A percentile compares a stretch with the other conserved stretches of the same genome.
phyloP scores from a whole-genome alignment of 2,113 vertebrate genomes.

The Chaenocephalus aceratus region DNA sequence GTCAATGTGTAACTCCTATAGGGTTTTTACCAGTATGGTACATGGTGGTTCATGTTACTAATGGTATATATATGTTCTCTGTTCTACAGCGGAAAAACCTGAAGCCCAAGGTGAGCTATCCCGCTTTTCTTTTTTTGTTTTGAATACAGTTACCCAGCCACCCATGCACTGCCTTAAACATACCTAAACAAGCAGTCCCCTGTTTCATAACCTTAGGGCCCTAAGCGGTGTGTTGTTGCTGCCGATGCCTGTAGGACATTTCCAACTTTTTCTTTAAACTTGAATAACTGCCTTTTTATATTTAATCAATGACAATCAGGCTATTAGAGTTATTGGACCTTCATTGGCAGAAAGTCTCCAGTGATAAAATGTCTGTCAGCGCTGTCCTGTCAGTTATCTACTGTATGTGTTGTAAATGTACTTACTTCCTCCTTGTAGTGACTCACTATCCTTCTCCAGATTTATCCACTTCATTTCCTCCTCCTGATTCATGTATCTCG shows the following conservation, averaged over 20 bases:
- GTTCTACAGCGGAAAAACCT: constrained; percentile 1
- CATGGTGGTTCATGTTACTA: constrained; percentile 16
- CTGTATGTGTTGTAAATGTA: neutral
- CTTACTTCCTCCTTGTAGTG: constrained; percentile 39
- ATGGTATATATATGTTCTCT: constrained; percentile 28
- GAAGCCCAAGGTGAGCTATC: constrained; percentile 60
- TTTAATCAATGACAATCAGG: constrained; percentile 2
- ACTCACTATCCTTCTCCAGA: constrained; percentile 12
- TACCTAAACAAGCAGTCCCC: constrained; percentile 15
- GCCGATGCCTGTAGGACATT: constrained; percentile 19
- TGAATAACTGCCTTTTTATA: neutral
- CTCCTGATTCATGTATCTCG: neutral
- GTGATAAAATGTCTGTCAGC: too few species aligned
- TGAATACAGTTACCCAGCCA: constrained; percentile 1
- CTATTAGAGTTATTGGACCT: neutral
- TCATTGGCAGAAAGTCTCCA: neutral
- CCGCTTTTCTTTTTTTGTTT: constrained; percentile 10
- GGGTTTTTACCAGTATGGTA: neutral
- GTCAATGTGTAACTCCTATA: neutral
- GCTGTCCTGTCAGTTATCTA: too few species aligned
- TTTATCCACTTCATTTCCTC: constrained; percentile 30
- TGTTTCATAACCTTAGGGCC: constrained; percentile 9
- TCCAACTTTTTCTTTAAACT: neutral
- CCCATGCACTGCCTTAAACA: constrained; percentile 4
- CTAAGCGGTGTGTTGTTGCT: neutral